Conservation (phyloP, 2,797 vertebrate species). For the Lithobates sylvaticus region DNA sequence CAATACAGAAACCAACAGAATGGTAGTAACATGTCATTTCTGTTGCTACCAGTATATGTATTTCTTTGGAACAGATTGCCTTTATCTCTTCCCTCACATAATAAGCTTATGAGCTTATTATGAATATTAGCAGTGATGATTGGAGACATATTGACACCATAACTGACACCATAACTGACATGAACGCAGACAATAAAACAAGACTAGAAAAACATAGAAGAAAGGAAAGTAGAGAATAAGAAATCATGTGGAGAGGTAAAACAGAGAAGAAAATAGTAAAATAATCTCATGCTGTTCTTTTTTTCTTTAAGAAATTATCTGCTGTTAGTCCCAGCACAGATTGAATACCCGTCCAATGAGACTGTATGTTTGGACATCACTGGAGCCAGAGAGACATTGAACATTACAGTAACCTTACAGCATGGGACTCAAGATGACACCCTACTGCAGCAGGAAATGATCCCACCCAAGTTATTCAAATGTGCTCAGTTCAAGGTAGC, state of each 20-base stretch:
- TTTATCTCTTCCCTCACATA: no score
- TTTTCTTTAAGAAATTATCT: slow-evolving; percentile 33
- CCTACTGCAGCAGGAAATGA: background rate
- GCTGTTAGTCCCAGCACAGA: slow-evolving; percentile 27
- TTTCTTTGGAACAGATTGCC: no score
- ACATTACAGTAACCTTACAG: slow-evolving; percentile 25
- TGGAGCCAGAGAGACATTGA: slow-evolving; percentile 1
- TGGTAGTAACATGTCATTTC: no score
- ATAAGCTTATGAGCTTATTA: no score
- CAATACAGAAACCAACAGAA: no score
- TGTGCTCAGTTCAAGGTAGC: slow-evolving; percentile 40
- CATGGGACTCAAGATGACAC: background rate
- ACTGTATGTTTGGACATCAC: slow-evolving; percentile 20
- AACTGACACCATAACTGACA: no score
- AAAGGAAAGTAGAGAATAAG: background rate
- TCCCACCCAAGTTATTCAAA: background rate
- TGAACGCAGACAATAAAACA: no score
- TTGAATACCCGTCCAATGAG: slow-evolving; percentile 41
- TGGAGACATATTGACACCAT: no score
- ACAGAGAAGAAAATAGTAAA: background rate
- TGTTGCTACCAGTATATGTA: no score
- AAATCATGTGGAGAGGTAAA: background rate
- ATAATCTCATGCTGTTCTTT: background rate
- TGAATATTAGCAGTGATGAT: no score
- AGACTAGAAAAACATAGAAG: no score